phyloP scores from a whole-genome alignment of 2,113 vertebrate species.

The Brachyistius frenatus region DNA sequence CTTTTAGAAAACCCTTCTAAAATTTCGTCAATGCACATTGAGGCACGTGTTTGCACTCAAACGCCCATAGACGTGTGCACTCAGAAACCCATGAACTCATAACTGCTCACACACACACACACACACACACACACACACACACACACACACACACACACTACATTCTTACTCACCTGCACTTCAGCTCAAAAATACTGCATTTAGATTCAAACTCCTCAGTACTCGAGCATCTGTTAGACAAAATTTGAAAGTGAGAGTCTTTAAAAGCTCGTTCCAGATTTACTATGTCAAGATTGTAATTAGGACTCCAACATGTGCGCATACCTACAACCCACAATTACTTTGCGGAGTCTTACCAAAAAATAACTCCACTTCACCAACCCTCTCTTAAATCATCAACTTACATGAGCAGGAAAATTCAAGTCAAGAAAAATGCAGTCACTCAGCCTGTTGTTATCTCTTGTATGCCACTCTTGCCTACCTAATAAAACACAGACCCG shows the following conservation, averaged over 20 bases:
- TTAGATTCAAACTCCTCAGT: conserved; percentile 62
- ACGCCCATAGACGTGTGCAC: background rate
- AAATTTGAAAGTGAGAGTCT: conserved; percentile 64
- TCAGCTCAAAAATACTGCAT: conserved; percentile 52
- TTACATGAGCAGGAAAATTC: conserved; percentile 21
- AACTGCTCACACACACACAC: background rate
- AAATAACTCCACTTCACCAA: conserved; percentile 65
- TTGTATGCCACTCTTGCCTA: conserved; percentile 9
- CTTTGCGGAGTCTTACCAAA: conserved; percentile 69
- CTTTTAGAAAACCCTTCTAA: conserved; percentile 33
- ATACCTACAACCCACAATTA: conserved; percentile 80
- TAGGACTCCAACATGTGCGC: conserved; percentile 77
- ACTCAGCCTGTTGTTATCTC: conserved; percentile 20
- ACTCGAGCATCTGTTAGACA: conserved; percentile 51
- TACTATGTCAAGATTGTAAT: conserved; percentile 80
- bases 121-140: conserved; percentile 3
- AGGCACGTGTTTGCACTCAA: conserved; percentile 26
- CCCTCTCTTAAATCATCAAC: conserved; percentile 36
- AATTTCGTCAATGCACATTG: conserved; percentile 26
- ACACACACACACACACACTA: background rate
- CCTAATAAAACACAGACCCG: conserved; percentile 48
- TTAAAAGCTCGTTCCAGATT: conserved; percentile 73
- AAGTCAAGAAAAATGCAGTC: conserved; percentile 22
- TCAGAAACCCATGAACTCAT: conserved; percentile 13
- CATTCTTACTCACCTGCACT: conserved; percentile 55